Conservation (phyloP, 1,140 invertebrate genomes). For the Nasonia vitripennis region DNA sequence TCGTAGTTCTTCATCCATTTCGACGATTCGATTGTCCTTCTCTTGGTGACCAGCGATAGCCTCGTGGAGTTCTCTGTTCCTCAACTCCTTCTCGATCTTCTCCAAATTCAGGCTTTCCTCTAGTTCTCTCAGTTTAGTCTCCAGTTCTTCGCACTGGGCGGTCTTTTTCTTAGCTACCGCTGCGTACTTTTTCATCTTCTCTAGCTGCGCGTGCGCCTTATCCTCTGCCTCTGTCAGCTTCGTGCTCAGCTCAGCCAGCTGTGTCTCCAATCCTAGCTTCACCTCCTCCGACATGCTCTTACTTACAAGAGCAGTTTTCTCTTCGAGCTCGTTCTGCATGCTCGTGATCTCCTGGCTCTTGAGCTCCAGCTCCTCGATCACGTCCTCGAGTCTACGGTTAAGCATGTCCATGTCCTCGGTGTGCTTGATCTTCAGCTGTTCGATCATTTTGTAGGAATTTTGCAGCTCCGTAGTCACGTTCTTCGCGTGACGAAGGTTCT, state of each 20-base stretch:
- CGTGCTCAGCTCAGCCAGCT: slow-evolving; percentile 62
- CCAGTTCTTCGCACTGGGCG: slow-evolving; percentile 78
- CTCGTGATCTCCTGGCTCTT: slow-evolving; percentile 60
- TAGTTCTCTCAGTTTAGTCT: slow-evolving; percentile 69
- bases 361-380: slow-evolving; percentile 60
- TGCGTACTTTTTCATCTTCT: slow-evolving; percentile 87
- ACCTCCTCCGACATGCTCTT: slow-evolving; percentile 58
- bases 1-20: slow-evolving; percentile 59
- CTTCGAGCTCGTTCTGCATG: slow-evolving; percentile 58
- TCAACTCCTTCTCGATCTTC: slow-evolving; percentile 67
- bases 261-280: slow-evolving; percentile 58
- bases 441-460: slow-evolving; percentile 71
- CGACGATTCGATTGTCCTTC: slow-evolving; percentile 63
- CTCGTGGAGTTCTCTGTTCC: slow-evolving; percentile 63
- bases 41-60: slow-evolving; percentile 55
- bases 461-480: slow-evolving; percentile 72
- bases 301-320: slow-evolving; percentile 57
- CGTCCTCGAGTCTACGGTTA: slow-evolving; percentile 60
- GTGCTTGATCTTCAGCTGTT: slow-evolving; percentile 70
- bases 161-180: slow-evolving; percentile 84
- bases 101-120: slow-evolving; percentile 65
- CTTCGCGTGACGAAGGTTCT: slow-evolving; percentile 64
- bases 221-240: slow-evolving; percentile 58
- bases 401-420: slow-evolving; percentile 63
- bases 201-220: slow-evolving; percentile 70